A percentile compares a stretch with the other conserved stretches of the same genome.
Conservation (phyloP, 2,888 invertebrate species). For the Caenorhabditis sp. region DNA sequence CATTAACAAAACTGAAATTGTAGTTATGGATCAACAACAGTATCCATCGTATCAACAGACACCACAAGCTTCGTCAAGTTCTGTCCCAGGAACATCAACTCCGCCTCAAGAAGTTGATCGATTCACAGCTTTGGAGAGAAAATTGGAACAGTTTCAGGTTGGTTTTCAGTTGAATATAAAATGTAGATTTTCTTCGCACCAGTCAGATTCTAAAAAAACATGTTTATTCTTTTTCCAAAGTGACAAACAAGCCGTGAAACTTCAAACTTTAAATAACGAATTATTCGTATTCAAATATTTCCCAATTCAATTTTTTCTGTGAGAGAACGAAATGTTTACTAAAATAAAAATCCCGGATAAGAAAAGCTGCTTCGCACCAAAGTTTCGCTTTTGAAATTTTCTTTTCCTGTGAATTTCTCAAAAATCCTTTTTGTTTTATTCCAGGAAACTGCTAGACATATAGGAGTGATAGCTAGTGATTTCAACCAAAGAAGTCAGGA, state of each 20-base stretch:
- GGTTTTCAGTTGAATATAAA: no score
- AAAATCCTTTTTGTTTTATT: no score
- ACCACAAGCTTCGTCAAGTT: neutral
- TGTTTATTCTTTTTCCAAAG: no score
- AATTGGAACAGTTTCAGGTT: constrained; percentile 67
- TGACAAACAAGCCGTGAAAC: no score
- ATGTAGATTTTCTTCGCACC: neutral
- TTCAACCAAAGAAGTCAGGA: constrained; percentile 97
- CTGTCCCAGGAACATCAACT: constrained; percentile 4
- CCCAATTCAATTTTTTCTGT: no score
- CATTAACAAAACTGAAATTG: no score
- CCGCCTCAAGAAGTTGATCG: constrained; percentile 19
- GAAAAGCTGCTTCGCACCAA: no score
- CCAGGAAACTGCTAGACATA: constrained; percentile 92
- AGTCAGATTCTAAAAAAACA: no score
- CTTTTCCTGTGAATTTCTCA: no score
- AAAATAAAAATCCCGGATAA: no score
- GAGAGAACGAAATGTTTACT: no score
- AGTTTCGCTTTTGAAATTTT: neutral
- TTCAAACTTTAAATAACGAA: neutral
- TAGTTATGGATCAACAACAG: constrained; percentile 20
- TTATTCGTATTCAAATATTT: neutral
- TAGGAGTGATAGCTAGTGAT: constrained; percentile 96
- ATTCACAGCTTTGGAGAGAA: constrained; percentile 47
- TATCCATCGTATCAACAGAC: neutral